phyloP scores from a whole-genome alignment of 2,113 vertebrate species.

The Paratilapia polleni region DNA sequence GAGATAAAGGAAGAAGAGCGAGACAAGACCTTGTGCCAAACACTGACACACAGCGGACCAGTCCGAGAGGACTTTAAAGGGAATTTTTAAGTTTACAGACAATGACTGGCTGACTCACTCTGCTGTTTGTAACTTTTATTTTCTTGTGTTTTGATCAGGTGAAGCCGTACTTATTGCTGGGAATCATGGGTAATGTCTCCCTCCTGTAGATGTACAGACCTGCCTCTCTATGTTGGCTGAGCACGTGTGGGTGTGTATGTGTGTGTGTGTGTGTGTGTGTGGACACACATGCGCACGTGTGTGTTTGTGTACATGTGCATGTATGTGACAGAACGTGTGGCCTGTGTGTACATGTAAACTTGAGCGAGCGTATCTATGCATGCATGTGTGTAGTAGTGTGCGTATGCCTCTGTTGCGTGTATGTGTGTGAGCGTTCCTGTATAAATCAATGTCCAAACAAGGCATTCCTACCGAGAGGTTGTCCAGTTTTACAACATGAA shows the following conservation, averaged over 20 bases:
- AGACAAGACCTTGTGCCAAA: slow-evolving; percentile 81
- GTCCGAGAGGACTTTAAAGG: slow-evolving; percentile 67
- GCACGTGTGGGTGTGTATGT: slow-evolving; percentile 57
- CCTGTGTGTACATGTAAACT: slow-evolving; percentile 56
- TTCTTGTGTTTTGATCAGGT: slow-evolving; percentile 77
- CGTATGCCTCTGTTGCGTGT: slow-evolving; percentile 50
- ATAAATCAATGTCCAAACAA: slow-evolving; percentile 77
- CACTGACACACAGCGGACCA: slow-evolving; percentile 73
- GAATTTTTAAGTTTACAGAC: slow-evolving; percentile 74
- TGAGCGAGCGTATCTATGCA: slow-evolving; percentile 77
- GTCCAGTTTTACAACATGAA: slow-evolving; percentile 78
- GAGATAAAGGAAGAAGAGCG: slow-evolving; percentile 53
- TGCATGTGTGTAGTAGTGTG: slow-evolving; percentile 76
- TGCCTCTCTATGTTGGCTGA: slow-evolving; percentile 80
- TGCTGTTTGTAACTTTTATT: slow-evolving; percentile 76
- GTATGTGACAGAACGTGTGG: slow-evolving; percentile 52
- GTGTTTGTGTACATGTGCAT: slow-evolving; percentile 47
- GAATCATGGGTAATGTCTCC: slow-evolving; percentile 61
- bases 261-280: slow-evolving; percentile 30
- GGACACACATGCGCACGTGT: slow-evolving; percentile 4
- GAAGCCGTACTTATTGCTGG: slow-evolving; percentile 72
- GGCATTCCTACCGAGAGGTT: slow-evolving; percentile 77
- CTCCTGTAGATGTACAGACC: slow-evolving; percentile 82
- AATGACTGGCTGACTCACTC: slow-evolving; percentile 69
- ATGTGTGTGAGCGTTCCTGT: slow-evolving; percentile 67